Base-by-base conservation (phyloP, 2,797 vertebrate species). In the Mustela erminea region DNA sequence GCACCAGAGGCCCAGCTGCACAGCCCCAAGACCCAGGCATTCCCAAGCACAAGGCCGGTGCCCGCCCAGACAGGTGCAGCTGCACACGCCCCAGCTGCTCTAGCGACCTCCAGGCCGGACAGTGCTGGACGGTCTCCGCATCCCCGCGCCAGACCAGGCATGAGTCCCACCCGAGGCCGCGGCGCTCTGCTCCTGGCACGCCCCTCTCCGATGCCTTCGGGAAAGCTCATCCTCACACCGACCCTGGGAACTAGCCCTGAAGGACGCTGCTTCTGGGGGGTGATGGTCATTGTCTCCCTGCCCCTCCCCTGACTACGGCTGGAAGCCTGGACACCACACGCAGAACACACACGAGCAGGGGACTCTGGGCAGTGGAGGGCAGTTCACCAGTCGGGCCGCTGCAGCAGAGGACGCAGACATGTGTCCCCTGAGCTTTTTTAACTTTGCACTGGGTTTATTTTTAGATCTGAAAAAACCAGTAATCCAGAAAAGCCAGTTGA, bases 381-480 rank as follows among this genome's bases (percentile, higher is more conserved):
- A 32, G 27, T 2, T 17, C 72, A 49, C 68, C 15, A 7, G 68
- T 49, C 11, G 13, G 43, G 27, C 10, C 10, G 58, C 3, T 2
- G 21, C 38, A 14, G 25, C 70, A 0, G 3, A 20, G 12, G 6
- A 23, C 14, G 2, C 1, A 0, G 32, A 2, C 8, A 0, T 0
- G 7, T 32, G 66, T 11, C 56, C 81, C 58, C 56, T 6, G 2
- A 60, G 68, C 32, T 90, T 15, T 15, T 18, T 49, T 70, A 66
- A 56, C 25, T 60, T 64, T 72, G 23, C 20, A 9, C 46, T 35
- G 41, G 27, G 32, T 27, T 66, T 66, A 15, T 9, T 83, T 62
- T 60, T 75, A 77, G 77, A 85, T 46, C 1, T 4, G 11, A 81
- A 87, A 77, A 89, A 72, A 23, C 54, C 56, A 17, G 32, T 72